Evolutionary conservation across 53 echinoderm and acorn worm species (phyloP), one percentile per base, ranked within the genome.

Genomic region (Paracentrotus lividus): DNA sequence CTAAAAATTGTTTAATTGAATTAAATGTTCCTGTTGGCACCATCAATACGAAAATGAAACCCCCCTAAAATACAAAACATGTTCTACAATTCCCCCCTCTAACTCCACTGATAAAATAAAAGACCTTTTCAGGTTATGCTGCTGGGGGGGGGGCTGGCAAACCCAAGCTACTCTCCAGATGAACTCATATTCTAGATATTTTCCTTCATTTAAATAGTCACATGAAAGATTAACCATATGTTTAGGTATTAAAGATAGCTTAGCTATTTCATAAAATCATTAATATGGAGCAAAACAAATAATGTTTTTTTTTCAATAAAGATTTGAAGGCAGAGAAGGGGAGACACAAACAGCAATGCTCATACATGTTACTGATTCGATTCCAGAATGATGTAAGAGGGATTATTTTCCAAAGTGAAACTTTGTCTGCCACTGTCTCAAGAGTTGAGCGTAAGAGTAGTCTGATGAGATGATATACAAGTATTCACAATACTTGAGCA

Each of bases 231-330:
- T 13, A 13, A 33, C 32, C 67, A 67, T 14, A 67, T 23, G 27
- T 38, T 72, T 72, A n/a, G n/a, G n/a, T 5, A 72, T 72, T 10
- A n/a, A 34, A 69, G 69, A 72, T 72, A 18, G 16, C 8, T 18
- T 38, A 18, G 38, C 14, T 15, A 72, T 38, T 7, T 24, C 15
- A n/a, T 4, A 9, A 38, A 24, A 47, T 7, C 15, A 24, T 78
- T 18, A 78, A 45, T 47, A 81, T 45, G 81, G 81, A 81, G 81
- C 81, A 81, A 47, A 81, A 81, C n/a, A n/a, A n/a, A n/a, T n/a
- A n/a, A n/a, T n/a, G n/a, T n/a, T n/a, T n/a, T n/a, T n/a, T n/a
- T n/a, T n/a, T n/a, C n/a, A n/a, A n/a, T n/a, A n/a, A n/a, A 13
- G 26, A 36, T 72, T 72, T 72, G 40, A 81, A 45, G n/a, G 9